phyloP scores from a whole-genome alignment of 2,797 vertebrate genomes.

The Microctenopoma steveboyesi region DNA sequence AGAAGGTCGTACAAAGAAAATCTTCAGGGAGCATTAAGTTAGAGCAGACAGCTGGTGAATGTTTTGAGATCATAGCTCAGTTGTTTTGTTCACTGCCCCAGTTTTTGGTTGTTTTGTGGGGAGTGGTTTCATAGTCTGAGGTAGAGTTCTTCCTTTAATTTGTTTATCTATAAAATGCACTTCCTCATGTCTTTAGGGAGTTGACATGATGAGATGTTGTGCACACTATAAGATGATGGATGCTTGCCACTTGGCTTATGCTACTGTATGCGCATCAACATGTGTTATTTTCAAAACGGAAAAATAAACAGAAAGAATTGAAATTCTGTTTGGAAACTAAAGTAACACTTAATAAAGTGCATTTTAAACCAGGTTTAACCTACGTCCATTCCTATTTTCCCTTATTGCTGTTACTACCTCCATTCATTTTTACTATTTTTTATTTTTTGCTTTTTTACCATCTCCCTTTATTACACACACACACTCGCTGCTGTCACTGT shows the following conservation, averaged over 20 bases:
- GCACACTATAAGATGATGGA: constrained; percentile 1
- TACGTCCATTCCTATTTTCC: background rate
- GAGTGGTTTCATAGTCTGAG: constrained; percentile 8
- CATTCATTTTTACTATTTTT: constrained; percentile 1
- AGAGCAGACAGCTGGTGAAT: constrained; percentile 24
- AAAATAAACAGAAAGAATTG: background rate
- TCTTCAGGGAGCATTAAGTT: background rate
- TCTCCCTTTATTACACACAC: constrained; percentile 9
- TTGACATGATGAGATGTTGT: constrained; percentile 15
- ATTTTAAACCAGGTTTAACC: background rate
- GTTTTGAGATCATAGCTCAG: constrained; percentile 16
- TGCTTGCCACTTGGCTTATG: constrained; percentile 1
- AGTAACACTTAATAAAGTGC: background rate
- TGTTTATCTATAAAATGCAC: constrained; percentile 36
- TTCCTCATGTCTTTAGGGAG: constrained; percentile 38
- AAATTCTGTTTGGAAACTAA: background rate
- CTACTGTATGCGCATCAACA: background rate
- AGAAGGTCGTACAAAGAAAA: constrained; percentile 4
- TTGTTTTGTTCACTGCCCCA: constrained; percentile 42
- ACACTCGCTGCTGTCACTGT: constrained; percentile 48
- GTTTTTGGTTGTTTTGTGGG: constrained; percentile 36
- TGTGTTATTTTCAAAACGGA: constrained; percentile 10
- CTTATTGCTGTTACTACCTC: background rate
- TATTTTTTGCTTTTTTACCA: constrained; percentile 8
- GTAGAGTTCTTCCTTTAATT: constrained; percentile 26